Evolutionary conservation across 2,797 vertebrate genomes (phyloP).

Genomic region (Chrysocyon brachyurus): DNA sequence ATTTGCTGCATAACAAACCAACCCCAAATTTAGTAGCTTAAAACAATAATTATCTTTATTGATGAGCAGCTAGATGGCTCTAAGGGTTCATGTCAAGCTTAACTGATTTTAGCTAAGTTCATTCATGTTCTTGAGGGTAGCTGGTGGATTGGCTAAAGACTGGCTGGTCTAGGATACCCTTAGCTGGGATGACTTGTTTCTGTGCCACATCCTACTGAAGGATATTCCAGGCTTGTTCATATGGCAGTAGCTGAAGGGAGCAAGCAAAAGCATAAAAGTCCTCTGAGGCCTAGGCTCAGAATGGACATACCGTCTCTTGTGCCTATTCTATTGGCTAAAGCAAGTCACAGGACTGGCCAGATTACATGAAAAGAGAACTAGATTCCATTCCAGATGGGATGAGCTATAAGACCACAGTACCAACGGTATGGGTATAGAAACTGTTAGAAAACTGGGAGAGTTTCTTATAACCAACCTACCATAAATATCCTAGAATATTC

Average conservation of each 20-base stretch:
- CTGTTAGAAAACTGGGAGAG: not conserved
- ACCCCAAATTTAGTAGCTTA: not conserved
- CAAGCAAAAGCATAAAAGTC: not conserved
- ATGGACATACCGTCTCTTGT: not conserved
- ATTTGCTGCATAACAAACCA: constrained; percentile 37
- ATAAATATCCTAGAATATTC: constrained; percentile 38
- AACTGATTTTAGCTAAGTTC: not conserved
- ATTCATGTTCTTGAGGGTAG: not conserved
- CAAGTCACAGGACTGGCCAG: not conserved
- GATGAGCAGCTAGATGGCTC: not conserved
- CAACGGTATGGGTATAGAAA: not conserved
- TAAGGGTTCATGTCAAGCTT: not conserved
- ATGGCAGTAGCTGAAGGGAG: not conserved
- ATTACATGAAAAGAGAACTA: not conserved
- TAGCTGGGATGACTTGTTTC: not conserved
- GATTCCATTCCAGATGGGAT: not conserved
- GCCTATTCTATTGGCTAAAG: not conserved
- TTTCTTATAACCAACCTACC: not conserved
- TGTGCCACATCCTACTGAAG: not conserved
- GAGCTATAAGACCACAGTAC: not conserved
- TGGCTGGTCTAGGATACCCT: not conserved
- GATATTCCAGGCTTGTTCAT: not conserved
- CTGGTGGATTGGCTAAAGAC: not conserved
- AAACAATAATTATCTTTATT: constrained; percentile 29
- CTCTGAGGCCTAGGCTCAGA: not conserved